Percentiles rank a stretch among this genome's conserved stretches.
Evolutionary conservation across 2,113 vertebrate genomes (phyloP).

Genomic region (Serilophus lunatus): DNA sequence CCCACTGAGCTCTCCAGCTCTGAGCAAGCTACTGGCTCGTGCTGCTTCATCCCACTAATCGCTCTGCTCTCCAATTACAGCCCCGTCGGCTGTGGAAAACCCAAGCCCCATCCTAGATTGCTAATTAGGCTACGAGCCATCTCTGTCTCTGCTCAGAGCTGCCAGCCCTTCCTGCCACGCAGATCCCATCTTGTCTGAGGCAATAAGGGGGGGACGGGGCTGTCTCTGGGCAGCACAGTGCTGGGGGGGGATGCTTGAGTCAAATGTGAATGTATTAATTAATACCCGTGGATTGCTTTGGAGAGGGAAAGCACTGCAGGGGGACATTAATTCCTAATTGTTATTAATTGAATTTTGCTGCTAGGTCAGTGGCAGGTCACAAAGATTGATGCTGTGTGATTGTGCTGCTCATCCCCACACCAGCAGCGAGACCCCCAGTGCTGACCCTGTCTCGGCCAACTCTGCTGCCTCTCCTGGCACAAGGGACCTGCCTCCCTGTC

Average conservation of each 20-base stretch:
- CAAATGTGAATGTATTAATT: neutral
- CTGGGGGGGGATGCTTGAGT: neutral
- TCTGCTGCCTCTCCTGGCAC: neutral
- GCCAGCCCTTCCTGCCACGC: neutral
- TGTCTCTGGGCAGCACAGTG: neutral
- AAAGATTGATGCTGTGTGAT: fast-evolving
- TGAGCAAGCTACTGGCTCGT: neutral
- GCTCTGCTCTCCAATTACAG: neutral
- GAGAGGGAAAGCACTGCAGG: neutral
- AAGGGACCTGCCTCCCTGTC: neutral
- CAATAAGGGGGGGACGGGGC: neutral
- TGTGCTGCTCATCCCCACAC: neutral
- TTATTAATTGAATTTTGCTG: conserved; percentile 10
- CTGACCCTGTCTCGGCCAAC: neutral
- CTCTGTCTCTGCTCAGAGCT: neutral
- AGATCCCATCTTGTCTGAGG: neutral
- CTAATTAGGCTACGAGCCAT: neutral
- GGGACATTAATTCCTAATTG: conserved; percentile 22
- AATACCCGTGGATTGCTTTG: neutral
- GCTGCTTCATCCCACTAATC: neutral
- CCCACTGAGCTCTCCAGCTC: neutral
- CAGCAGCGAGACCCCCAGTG: neutral
- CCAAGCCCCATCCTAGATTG: neutral
- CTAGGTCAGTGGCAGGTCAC: neutral
- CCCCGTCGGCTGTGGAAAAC: neutral